Evolutionary conservation across 2,113 vertebrate genomes (phyloP).

Genomic region (Sphaerodactylus townsendi): DNA sequence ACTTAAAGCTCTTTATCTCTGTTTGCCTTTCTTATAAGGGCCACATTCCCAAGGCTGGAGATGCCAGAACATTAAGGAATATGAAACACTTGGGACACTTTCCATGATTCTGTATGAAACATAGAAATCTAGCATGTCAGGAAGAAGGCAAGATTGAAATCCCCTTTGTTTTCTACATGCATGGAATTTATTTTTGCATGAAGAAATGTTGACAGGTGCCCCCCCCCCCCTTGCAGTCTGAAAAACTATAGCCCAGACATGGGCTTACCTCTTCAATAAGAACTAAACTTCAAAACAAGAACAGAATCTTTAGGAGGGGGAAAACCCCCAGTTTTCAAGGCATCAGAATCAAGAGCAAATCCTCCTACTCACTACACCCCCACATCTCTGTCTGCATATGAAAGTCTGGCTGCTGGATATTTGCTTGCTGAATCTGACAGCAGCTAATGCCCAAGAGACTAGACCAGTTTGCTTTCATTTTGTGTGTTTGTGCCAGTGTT

Average conservation of each 20-base stretch:
- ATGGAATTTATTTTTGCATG: not conserved
- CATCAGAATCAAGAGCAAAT: constrained; percentile 1
- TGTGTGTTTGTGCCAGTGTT: constrained; percentile 32
- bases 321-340: not conserved
- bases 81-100: not conserved
- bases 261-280: not conserved
- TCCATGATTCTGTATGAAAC: not conserved
- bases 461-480: constrained; percentile 18
- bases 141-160: not conserved
- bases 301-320: not conserved
- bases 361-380: not conserved
- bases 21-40: not conserved
- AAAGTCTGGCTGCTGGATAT: constrained; percentile 27
- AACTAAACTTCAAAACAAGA: not conserved
- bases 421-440: constrained; percentile 29
- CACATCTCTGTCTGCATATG: not conserved
- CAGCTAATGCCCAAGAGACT: constrained; percentile 17
- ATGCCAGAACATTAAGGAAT: not conserved
- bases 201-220: not conserved
- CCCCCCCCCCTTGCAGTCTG: too few species aligned
- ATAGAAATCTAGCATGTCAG: not conserved
- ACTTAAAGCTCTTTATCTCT: not conserved
- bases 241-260: not conserved
- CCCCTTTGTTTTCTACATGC: not conserved
- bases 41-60: not conserved